These are phyloP conservation scores for Zhuqinia jingwanae DNA, from an alignment of 2,888 invertebrate genomes.

Conservation along the genomic window DNA sequence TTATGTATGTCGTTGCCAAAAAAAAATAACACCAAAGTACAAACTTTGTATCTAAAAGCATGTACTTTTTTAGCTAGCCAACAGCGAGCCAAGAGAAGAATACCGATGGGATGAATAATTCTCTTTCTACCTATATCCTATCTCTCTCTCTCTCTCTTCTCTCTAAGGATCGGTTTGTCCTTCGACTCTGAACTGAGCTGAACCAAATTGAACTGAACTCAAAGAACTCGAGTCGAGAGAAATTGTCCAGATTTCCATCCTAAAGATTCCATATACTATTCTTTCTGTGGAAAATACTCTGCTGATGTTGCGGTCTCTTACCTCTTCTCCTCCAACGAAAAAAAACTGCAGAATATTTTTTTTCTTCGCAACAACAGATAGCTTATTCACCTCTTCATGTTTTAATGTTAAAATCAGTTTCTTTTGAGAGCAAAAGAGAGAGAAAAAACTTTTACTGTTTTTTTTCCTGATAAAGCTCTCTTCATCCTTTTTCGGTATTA, in stretches of 20 bases:
- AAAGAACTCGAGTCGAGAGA: neutral
- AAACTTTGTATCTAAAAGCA: neutral
- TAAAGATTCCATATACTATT: neutral
- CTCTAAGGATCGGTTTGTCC: slow-evolving; percentile 61
- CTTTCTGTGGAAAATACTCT: neutral
- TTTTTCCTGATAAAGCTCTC: no score
- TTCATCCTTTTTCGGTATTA: no score
- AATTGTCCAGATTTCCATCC: neutral
- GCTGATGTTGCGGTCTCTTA: slow-evolving; percentile 33
- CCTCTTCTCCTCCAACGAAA: neutral
- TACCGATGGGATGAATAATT: slow-evolving; percentile 57
- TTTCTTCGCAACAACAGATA: no score
- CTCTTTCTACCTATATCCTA: no score
- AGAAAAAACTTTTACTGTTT: neutral
- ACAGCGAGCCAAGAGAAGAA: slow-evolving; percentile 34
- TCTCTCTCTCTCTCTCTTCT: slow-evolving; percentile 45
- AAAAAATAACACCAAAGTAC: no score
- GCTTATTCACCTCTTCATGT: no score
- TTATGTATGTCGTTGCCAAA: no score
- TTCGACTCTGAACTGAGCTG: no score
- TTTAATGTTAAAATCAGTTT: neutral
- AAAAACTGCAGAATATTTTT: neutral
- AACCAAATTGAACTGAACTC: no score
- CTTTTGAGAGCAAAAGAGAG: neutral
- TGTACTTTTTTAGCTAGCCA: neutral